Evolutionary conservation across 2,113 vertebrate species (phyloP).

Genomic region (Platysternon megacephalum): DNA sequence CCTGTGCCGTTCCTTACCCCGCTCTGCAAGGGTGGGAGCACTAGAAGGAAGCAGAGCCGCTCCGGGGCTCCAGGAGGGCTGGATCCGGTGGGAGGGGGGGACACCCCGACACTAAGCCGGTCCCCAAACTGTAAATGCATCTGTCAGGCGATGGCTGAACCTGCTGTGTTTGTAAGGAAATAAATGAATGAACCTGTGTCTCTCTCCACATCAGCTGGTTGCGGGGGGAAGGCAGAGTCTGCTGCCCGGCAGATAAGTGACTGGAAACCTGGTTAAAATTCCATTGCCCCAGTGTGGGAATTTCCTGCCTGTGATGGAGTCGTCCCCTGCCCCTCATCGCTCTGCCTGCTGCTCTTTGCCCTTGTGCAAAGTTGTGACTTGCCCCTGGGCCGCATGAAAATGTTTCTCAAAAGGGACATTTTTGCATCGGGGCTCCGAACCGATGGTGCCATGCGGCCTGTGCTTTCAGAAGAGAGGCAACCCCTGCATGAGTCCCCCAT

Average conservation of each 20-base stretch:
- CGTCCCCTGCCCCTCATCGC: no score
- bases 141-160: neutral
- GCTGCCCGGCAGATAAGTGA: neutral
- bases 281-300: no score
- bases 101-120: neutral
- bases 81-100: neutral
- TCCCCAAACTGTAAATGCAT: neutral
- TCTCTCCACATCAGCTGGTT: neutral
- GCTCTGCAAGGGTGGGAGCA: neutral
- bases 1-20: neutral
- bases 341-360: neutral
- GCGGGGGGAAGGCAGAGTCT: neutral
- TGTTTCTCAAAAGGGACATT: neutral
- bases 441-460: no score
- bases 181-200: neutral
- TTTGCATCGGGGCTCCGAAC: neutral
- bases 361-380: neutral
- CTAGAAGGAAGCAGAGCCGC: neutral
- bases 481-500: no score
- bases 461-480: neutral
- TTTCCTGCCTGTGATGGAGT: no score
- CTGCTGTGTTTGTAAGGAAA: slow-evolving; percentile 27
- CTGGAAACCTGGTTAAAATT: no score
- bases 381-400: neutral
- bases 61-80: neutral